These are phyloP conservation scores for Loriculus beryllinus DNA, from an alignment of 2,797 vertebrate species.

Conservation along the genomic window DNA sequence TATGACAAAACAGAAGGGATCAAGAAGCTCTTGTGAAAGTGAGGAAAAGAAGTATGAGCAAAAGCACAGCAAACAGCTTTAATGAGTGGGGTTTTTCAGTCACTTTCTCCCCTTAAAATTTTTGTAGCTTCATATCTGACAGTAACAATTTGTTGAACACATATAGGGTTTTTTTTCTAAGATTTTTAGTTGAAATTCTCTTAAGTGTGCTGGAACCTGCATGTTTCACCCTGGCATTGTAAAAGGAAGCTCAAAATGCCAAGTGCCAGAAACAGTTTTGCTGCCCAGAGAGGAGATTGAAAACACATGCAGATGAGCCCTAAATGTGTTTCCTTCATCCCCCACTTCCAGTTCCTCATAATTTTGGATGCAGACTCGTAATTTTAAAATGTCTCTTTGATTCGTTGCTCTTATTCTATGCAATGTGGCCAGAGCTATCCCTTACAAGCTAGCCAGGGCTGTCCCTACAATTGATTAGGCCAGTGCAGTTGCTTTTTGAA, in stretches of 20 bases:
- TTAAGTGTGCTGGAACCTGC: neutral
- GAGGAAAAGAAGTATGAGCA: neutral
- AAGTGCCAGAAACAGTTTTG: neutral
- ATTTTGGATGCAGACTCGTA: neutral
- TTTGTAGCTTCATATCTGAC: neutral
- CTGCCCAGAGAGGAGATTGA: neutral
- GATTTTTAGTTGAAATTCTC: neutral
- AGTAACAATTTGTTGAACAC: neutral
- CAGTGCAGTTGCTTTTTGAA: constrained; percentile 6
- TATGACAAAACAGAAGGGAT: neutral
- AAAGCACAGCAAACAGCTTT: neutral
- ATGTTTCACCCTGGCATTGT: neutral
- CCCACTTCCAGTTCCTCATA: neutral
- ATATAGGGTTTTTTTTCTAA: neutral
- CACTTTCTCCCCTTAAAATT: neutral
- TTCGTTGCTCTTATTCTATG: neutral
- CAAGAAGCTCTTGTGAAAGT: neutral
- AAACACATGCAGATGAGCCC: neutral
- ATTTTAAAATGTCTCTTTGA: neutral
- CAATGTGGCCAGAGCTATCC: neutral
- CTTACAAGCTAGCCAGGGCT: neutral
- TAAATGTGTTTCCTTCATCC: neutral
- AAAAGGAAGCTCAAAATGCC: neutral
- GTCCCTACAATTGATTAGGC: neutral
- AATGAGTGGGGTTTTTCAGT: neutral